Conservation (phyloP, 2,797 vertebrate species). For the Catharus ustulatus region DNA sequence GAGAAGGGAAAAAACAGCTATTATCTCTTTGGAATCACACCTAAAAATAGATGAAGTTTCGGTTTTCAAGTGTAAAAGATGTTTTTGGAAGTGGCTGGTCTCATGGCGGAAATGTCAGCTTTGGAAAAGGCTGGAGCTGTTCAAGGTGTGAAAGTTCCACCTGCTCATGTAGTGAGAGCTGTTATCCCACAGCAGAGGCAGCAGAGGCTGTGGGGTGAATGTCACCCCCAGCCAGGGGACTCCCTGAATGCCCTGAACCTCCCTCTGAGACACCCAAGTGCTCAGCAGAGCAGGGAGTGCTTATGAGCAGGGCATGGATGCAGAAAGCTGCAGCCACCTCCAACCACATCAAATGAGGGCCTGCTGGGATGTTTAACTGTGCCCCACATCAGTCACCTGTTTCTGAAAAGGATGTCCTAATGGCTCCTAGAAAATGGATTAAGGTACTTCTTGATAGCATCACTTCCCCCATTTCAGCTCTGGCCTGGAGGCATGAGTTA, state of each 20-base stretch:
- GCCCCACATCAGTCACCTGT: not conserved
- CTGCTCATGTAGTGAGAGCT: not conserved
- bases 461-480: not conserved
- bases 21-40: not conserved
- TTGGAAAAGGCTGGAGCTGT: not conserved
- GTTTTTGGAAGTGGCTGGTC: not conserved
- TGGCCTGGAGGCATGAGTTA: not conserved
- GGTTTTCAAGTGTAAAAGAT: not conserved
- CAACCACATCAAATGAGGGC: not conserved
- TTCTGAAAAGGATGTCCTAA: not conserved
- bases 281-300: not conserved
- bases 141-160: not conserved
- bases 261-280: not conserved
- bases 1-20: not conserved
- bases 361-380: not conserved
- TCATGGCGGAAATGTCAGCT: not conserved
- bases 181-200: not conserved
- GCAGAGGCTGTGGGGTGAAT: not conserved
- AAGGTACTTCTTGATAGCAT: not conserved
- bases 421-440: conserved; percentile 29
- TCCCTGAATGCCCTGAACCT: not conserved
- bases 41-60: not conserved
- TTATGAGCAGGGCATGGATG: not conserved
- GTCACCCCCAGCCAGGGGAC: not conserved
- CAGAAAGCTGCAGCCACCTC: not conserved